Base-by-base conservation (phyloP, 2,797 vertebrate species). In the Poeciliopsis paucimaculata region DNA sequence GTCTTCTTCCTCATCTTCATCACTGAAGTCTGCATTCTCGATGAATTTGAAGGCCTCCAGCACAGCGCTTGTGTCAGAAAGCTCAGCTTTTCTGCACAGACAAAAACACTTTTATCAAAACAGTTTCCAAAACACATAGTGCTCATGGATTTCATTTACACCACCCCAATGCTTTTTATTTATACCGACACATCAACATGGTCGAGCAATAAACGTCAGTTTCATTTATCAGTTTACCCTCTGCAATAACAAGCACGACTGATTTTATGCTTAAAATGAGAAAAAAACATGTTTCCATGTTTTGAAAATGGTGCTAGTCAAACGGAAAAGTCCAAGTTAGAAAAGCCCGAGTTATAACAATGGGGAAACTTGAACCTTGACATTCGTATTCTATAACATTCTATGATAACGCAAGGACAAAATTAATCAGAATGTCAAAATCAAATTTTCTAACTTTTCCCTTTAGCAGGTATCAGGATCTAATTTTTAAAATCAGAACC, bases 41-140 rank as follows among this genome's bases (percentile, higher is more conserved):
- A 99, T 97, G 93, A 99, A 99, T 91, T 98, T 99, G 93, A 99
- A 99, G 84, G 97, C 98, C 92, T 99, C 98, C 93, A 99, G 95
- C 23, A 99, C 97, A 7, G 97, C 97, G 0, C 93, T 94, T 0
- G 97, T 97, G 90, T 99, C 98, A 23, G 97, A 97, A 91, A 97
- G 95, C 92, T 99, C 98, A 2, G 96, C 95, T 95, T 98, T 99
- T 92, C 98, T 99, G 91, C 79, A 80, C 34, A 55, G 9, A 68
- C 49, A 31, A 4, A 31, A 46, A 16, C 10, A 72, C 0, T 7
- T 72, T 46, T 9, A 72, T 31, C 26, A 46, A 4, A 43, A 71
- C 41, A 28, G 26, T 16, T 23, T 12, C 36, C 36, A 68, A 68
- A 41, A 68, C 12, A 68, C 20, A 4, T 41, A 68, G 64, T 2